Evolutionary conservation across 2,113 vertebrate species (phyloP).

Genomic region (Notarius lentiginosus): DNA sequence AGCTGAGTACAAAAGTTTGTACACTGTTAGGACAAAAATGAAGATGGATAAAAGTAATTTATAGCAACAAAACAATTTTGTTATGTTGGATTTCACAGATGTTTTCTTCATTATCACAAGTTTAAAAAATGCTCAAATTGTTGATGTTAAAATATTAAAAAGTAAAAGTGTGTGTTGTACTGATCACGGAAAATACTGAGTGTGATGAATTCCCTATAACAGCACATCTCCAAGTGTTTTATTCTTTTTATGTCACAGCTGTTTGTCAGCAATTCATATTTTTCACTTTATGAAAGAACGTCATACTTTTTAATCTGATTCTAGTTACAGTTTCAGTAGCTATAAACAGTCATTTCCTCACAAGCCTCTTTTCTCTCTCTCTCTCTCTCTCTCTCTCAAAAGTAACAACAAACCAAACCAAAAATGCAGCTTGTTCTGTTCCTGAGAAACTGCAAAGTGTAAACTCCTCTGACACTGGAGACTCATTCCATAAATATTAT

Average conservation of each 20-base stretch:
- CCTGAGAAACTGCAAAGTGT: no score
- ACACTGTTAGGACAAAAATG: neutral
- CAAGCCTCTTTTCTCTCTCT: neutral
- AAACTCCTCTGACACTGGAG: no score
- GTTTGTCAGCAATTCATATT: no score
- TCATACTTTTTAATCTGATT: neutral
- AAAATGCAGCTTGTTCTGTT: no score
- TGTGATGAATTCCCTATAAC: neutral
- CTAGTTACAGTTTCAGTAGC: neutral
- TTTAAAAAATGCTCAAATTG: neutral
- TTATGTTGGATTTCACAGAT: neutral
- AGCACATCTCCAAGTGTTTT: neutral
- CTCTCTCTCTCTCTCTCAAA: no score
- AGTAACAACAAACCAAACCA: no score
- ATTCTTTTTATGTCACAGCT: neutral
- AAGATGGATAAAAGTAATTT: neutral
- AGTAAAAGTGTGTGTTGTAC: neutral
- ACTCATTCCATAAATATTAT: no score
- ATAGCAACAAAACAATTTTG: neutral
- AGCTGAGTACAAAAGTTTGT: neutral
- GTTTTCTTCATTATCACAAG: neutral
- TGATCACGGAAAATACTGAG: neutral
- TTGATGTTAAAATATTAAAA: neutral
- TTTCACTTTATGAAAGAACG: no score
- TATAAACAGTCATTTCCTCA: neutral